Conservation (phyloP, 2,113 vertebrate species). For the Cairina moschata region DNA sequence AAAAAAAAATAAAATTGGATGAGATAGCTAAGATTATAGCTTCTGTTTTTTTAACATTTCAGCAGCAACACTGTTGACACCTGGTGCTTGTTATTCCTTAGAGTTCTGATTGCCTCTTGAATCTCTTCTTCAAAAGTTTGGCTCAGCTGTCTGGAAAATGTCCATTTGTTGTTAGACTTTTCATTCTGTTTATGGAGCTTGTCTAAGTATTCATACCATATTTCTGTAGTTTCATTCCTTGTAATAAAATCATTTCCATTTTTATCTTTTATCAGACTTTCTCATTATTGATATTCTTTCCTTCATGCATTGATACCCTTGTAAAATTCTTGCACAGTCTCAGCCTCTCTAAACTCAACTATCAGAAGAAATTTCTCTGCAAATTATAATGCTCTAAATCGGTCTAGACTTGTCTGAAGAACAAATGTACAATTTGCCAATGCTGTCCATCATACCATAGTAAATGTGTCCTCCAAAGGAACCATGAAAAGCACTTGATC, state of each 20-base stretch:
- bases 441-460: not conserved
- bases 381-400: not conserved
- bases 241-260: not conserved
- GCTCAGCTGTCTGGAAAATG: slow-evolving; percentile 12
- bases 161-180: slow-evolving; percentile 45
- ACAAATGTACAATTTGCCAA: not conserved
- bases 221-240: not conserved
- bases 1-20: not conserved
- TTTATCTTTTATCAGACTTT: not conserved
- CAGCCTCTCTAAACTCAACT: not conserved
- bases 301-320: not conserved
- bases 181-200: not conserved
- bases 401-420: not conserved
- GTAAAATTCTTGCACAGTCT: not conserved
- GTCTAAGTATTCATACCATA: not conserved
- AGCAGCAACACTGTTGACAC: not conserved
- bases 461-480: not conserved
- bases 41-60: slow-evolving; percentile 20
- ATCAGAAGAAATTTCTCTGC: not conserved
- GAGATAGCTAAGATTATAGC: not conserved
- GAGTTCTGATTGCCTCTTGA: slow-evolving; percentile 43
- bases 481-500: not conserved
- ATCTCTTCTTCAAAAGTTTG: slow-evolving; percentile 39
- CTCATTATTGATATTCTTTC: not conserved
- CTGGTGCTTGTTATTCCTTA: slow-evolving; percentile 48